phyloP scores from a whole-genome alignment of 37 sponge, comb jelly and placozoan species.

The Chondrilla cf. caribensis region DNA sequence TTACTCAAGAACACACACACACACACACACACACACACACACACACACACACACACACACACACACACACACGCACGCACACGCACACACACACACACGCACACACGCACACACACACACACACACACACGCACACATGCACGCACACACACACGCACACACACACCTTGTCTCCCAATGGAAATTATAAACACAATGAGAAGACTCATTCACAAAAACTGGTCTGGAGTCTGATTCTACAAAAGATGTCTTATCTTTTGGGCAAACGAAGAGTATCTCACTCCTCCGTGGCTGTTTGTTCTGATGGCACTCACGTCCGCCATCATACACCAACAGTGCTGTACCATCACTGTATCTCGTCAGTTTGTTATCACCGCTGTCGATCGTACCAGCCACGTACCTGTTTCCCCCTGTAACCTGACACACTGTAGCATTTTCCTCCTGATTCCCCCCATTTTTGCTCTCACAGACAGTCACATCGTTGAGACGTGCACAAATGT shows the following conservation, averaged over 20 bases:
- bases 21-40: constrained; percentile 20
- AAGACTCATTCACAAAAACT: constrained; percentile 36
- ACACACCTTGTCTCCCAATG: constrained; percentile 59
- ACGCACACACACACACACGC: constrained; percentile 26
- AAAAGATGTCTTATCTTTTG: not conserved
- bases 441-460: not conserved
- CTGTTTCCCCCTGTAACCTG: constrained; percentile 6
- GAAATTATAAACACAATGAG: constrained; percentile 63
- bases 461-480: not conserved
- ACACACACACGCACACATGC: constrained; percentile 27
- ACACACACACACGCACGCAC: constrained; percentile 31
- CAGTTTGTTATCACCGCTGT: constrained; percentile 22
- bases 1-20: too few species aligned
- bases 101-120: constrained; percentile 30
- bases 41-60: constrained; percentile 27
- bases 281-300: constrained; percentile 1
- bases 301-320: constrained; percentile 40
- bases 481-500: constrained; percentile 13
- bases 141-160: constrained; percentile 11
- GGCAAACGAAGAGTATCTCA: constrained; percentile 61
- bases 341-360: constrained; percentile 32
- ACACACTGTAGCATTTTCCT: constrained; percentile 27
- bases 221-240: constrained; percentile 14
- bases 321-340: constrained; percentile 30
- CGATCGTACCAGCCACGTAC: constrained; percentile 7